Evolutionary conservation across 1,140 invertebrate genomes (phyloP), one percentile per base, ranked within the genome.

Genomic region (Bombus soroeensis): DNA sequence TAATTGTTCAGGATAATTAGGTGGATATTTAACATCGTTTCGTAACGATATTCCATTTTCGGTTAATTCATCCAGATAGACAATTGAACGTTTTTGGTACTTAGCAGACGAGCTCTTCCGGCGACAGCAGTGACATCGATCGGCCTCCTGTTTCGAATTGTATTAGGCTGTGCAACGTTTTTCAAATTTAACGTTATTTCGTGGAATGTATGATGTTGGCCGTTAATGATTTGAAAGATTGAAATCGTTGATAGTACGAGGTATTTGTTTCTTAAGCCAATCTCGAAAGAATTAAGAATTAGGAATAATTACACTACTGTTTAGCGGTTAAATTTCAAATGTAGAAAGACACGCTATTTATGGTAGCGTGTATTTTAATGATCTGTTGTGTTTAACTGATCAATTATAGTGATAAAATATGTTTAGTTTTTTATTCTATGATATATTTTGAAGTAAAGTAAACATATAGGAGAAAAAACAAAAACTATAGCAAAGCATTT

Each of bases 71-170:
- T 88, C 64, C 64, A 28, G 80, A 80, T 37, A 78, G 89, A 92
- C 91, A 92, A 79, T 91, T 92, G 90, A 91, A 90, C 74, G 83
- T 79, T 76, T 59, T 66, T 32, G 64, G 32, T 64, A 66, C 59
- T 53, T 75, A 90, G 89, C 90, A 88, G 89, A 87, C 89, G 85
- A 83, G 37, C 83, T 87, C 59, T 91, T 92, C 91, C 91, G 90
- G 89, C 81, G 77, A 87, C 10, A 28, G 28, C 41, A 76, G 64
- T 39, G 88, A 83, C 88, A 87, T 88, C 87, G 72, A 85, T 81
- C 59, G 77, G 62, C 39, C 34, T 72, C 22, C 37, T 62, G 41
- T 37, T 37, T 62, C 53, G 68, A 80, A 57, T 71, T n/a, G 13
- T 13, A 32, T 72, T 32, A n/a, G 22, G 15, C 64, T 72, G 5